These are phyloP conservation scores for Drosophila bocqueti DNA, from an alignment of 1,140 invertebrate genomes.

Conservation along the genomic window DNA sequence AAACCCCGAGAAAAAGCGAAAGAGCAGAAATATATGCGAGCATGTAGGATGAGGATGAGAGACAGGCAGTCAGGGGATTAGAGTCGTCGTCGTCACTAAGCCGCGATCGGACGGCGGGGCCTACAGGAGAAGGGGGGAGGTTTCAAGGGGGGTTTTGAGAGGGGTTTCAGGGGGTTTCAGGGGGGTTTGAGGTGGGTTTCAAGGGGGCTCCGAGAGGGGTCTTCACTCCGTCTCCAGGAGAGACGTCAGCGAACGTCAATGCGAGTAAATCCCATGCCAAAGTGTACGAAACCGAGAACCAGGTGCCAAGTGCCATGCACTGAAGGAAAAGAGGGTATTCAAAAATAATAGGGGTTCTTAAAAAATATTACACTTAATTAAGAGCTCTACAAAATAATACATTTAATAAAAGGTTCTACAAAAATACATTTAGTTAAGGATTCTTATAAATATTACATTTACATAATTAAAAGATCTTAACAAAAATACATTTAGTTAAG, in stretches of 20 bases:
- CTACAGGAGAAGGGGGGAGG: background rate
- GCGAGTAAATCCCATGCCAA: conserved; percentile 41
- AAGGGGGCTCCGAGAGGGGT: background rate
- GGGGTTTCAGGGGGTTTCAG: background rate
- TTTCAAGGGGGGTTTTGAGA: background rate
- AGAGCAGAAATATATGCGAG: conserved; percentile 16
- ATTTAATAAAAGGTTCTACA: too few species aligned
- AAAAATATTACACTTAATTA: too few species aligned
- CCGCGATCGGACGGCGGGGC: conserved; percentile 30
- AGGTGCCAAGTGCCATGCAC: conserved; percentile 35
- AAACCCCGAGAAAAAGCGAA: conserved; percentile 36
- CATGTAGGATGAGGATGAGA: conserved; percentile 35
- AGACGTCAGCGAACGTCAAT: conserved; percentile 51
- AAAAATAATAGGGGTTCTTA: too few species aligned
- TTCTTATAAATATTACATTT: too few species aligned
- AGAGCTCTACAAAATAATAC: too few species aligned
- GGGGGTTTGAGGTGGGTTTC: background rate
- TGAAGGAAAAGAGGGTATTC: background rate
- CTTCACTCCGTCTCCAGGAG: background rate
- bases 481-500: too few species aligned
- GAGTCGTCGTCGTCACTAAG: conserved; percentile 54
- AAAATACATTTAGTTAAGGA: too few species aligned
- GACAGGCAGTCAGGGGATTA: conserved; percentile 55
- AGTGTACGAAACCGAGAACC: conserved; percentile 25
- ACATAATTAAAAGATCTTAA: too few species aligned